Conservation (phyloP, 2,797 vertebrate species). For the Gymnodraco acuticeps region DNA sequence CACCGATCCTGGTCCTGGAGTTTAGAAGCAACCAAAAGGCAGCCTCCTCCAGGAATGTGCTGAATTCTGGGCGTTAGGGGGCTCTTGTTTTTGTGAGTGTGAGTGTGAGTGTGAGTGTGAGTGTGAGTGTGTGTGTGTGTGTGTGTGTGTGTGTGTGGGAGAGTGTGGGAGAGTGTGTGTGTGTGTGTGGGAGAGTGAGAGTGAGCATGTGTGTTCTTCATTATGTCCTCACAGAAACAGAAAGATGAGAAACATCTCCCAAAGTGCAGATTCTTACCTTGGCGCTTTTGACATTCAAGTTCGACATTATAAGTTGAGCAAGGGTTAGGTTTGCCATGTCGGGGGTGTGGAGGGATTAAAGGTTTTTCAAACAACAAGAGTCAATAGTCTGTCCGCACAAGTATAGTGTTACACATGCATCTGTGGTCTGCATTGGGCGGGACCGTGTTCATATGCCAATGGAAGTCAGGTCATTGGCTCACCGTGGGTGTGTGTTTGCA, state of each 20-base stretch:
- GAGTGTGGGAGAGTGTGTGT: too few species aligned
- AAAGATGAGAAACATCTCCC: background rate
- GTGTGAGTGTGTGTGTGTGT: too few species aligned
- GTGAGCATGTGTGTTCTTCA: background rate
- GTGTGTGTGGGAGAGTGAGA: background rate
- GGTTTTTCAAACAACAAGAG: background rate
- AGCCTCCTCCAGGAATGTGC: constrained; percentile 55
- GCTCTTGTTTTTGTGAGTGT: constrained; percentile 36
- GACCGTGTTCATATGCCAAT: constrained; percentile 57
- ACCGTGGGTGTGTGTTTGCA: constrained; percentile 63
- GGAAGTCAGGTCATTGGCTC: constrained; percentile 78
- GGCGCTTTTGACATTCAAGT: background rate
- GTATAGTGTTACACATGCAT: constrained; percentile 21
- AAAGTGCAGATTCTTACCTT: background rate
- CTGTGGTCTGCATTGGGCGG: constrained; percentile 42
- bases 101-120: background rate
- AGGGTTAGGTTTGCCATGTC: background rate
- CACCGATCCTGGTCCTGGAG: background rate
- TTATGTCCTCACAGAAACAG: constrained; percentile 5
- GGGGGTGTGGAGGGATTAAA: background rate
- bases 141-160: background rate
- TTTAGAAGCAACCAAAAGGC: constrained; percentile 7
- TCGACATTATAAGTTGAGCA: background rate
- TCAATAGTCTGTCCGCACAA: constrained; percentile 30
- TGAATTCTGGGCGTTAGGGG: constrained; percentile 36